A percentile compares a stretch with the other conserved stretches of the same genome.
These are phyloP conservation scores for Eumacrocentrus americanus DNA, from an alignment of 2,888 invertebrate species.

Conservation along the genomic window DNA sequence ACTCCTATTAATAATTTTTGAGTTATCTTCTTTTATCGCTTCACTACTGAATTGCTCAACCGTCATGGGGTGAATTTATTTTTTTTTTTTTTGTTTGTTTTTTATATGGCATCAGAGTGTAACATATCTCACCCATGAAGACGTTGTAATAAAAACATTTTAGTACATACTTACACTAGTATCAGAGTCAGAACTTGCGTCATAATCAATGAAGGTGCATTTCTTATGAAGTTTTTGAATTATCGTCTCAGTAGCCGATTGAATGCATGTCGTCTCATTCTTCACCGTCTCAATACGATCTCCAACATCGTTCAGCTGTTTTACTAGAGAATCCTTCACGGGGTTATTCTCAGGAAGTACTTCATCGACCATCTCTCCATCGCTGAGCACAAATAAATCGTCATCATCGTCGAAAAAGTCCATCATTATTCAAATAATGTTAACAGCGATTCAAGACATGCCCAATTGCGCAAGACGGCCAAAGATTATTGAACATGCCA, in stretches of 20 bases:
- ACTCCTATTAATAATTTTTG: too few relatives aligned
- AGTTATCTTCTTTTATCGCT: too few relatives aligned
- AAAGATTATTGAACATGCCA: too few relatives aligned
- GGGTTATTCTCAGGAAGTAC: constrained; percentile 41
- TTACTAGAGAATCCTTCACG: constrained; percentile 47
- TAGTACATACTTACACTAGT: constrained; percentile 43
- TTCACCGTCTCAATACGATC: constrained; percentile 41
- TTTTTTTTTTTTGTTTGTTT: too few relatives aligned
- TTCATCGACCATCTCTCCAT: constrained; percentile 33
- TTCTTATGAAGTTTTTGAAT: constrained; percentile 41
- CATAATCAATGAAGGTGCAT: constrained; percentile 37
- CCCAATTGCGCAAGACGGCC: too few relatives aligned
- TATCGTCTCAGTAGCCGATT: constrained; percentile 35
- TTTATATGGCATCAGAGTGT: too few relatives aligned
- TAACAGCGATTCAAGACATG: too few relatives aligned
- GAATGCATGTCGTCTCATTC: constrained; percentile 40
- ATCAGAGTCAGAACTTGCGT: constrained; percentile 43
- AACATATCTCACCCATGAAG: constrained; percentile 3
- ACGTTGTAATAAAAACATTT: not conserved
- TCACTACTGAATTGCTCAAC: too few relatives aligned
- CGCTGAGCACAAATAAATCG: constrained; percentile 40
- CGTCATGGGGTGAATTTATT: too few relatives aligned
- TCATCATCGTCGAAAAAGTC: constrained; percentile 39
- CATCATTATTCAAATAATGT: too few relatives aligned
- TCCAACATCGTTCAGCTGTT: constrained; percentile 40